Evolutionary conservation across 2,888 invertebrate genomes (phyloP), one percentile per base, ranked within the genome.

Genomic region (Sussaba pulchella): DNA sequence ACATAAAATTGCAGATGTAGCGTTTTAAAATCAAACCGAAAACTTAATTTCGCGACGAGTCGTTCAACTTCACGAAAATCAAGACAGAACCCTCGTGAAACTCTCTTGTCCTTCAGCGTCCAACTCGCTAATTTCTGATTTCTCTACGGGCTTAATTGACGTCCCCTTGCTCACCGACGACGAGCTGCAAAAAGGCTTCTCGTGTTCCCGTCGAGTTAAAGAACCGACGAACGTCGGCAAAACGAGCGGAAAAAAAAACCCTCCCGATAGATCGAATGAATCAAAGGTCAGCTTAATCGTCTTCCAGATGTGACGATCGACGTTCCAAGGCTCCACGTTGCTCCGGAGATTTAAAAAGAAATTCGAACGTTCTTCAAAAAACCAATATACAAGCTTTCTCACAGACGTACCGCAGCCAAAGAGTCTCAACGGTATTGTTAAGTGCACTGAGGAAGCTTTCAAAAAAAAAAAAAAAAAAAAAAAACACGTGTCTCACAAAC

Each of bases 131-230:
- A 66, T 71, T 80, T 39, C 57, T 9, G 17, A 17, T 54, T 72
- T 47, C 57, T 66, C 41, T 41, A 21, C 69, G 50, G 31, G 64
- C 54, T 64, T 79, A 57, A 79, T 79, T 66, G 70, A 79, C 73
- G 52, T 19, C 14, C 43, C 31, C 31, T 21, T 61, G 26, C 64
- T 54, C 45, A 43, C 39, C 14, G 57, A 41, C 73, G 57, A 54
- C 54, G 45, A 64, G 67, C 52, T 45, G 73, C 17, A 64, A 39
- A 41, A 64, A 70, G 78, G 64, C 63, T 74, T 73, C 54, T 21
- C 31, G 61, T 69, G 69, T 70, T 36, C 14, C 12, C n/a, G 57
- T 64, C 54, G 41, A 39, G 17, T 17, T 57, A 57, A n/a, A 57
- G 14, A 10, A 59, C 9, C 31, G 54, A 31, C 12, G 52, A 12